Evolutionary conservation across 2,113 vertebrate species (phyloP).

Genomic region (Anhinga rufa): DNA sequence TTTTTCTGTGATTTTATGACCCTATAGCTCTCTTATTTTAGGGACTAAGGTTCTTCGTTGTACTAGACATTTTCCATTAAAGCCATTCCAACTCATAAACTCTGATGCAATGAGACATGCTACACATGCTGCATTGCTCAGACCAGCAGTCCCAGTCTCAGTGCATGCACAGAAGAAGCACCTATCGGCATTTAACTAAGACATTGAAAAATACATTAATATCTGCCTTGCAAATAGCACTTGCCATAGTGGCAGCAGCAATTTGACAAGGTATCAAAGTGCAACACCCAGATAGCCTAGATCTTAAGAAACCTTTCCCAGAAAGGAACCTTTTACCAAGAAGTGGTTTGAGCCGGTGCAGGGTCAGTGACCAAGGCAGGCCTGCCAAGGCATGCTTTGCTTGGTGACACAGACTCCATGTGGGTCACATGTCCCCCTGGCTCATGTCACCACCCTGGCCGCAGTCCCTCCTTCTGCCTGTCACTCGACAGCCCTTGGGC

Average conservation of each 20-base stretch:
- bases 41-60: neutral
- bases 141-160: neutral
- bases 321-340: conserved; percentile 19
- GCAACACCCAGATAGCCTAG: neutral
- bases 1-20: neutral
- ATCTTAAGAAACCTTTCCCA: conserved; percentile 17
- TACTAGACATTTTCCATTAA: neutral
- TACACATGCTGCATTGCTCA: neutral
- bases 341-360: conserved; percentile 10
- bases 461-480: neutral
- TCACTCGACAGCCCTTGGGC: neutral
- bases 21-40: neutral
- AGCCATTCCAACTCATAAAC: neutral
- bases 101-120: neutral
- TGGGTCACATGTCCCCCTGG: conserved; percentile 60
- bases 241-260: neutral
- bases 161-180: neutral
- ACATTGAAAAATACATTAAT: neutral
- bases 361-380: neutral
- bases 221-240: neutral
- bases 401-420: conserved; percentile 41
- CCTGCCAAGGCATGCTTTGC: conserved; percentile 24
- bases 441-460: conserved; percentile 15
- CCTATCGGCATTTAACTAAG: neutral
- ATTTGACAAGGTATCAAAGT: neutral